Evolutionary conservation across 2,113 vertebrate genomes (phyloP).

Genomic region (Gila orcuttii): DNA sequence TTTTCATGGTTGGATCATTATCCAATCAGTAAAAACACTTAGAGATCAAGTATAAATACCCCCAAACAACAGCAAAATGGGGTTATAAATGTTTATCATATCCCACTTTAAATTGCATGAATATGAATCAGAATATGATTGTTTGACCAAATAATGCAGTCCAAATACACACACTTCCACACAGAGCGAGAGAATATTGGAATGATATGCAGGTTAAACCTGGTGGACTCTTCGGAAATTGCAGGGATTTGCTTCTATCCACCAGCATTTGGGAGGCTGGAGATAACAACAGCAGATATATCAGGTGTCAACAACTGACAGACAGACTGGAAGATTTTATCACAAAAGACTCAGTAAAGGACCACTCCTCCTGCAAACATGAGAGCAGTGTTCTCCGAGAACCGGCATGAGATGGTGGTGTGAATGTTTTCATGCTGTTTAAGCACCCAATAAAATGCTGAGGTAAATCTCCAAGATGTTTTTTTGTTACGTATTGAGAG

Average conservation of each 20-base stretch:
- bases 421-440: constrained; percentile 16
- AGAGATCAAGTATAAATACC: not conserved
- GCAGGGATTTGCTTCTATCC: constrained; percentile 52
- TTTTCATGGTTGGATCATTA: too few relatives aligned
- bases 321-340: constrained; percentile 49
- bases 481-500: constrained; percentile 12
- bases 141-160: constrained; percentile 3
- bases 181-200: constrained; percentile 4
- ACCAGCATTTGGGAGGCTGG: constrained; percentile 38
- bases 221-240: constrained; percentile 37
- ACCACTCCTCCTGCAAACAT: constrained; percentile 25
- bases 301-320: constrained; percentile 51
- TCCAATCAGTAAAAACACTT: not conserved
- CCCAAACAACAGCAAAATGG: not conserved
- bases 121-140: not conserved
- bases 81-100: not conserved
- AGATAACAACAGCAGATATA: constrained; percentile 48
- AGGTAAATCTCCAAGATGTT: not conserved
- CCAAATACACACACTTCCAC: not conserved
- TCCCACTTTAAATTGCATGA: not conserved
- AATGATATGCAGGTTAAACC: constrained; percentile 29
- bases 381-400: constrained; percentile 5
- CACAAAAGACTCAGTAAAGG: constrained; percentile 21
- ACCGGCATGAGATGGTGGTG: not conserved
- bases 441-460: constrained; percentile 26